Conservation (phyloP, 2,797 vertebrate genomes). For the Aldrovandia affinis region DNA sequence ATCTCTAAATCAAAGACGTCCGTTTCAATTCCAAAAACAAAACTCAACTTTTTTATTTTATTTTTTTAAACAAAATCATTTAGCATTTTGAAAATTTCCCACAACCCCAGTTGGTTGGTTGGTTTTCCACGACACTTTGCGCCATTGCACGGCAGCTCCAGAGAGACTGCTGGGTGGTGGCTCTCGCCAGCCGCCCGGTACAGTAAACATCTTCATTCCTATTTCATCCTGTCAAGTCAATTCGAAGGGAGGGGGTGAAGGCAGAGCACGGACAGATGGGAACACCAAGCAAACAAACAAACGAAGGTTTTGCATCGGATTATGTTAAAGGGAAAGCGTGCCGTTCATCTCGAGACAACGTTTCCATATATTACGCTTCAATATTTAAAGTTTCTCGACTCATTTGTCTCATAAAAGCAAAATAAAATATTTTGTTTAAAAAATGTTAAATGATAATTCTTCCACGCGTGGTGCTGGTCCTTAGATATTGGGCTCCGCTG, state of each 20-base stretch:
- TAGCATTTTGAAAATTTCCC: background rate
- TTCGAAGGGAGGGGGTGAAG: background rate
- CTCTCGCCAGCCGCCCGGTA: background rate
- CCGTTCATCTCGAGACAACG: constrained; percentile 12
- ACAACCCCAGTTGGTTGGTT: background rate
- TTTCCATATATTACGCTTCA: background rate
- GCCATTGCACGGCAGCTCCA: background rate
- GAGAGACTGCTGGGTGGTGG: background rate
- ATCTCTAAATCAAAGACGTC: background rate
- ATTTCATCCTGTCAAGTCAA: background rate
- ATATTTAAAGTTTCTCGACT: constrained; percentile 3
- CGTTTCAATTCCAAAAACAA: background rate
- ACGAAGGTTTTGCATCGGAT: constrained; percentile 7
- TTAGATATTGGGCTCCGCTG: constrained; percentile 42
- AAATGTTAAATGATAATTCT: constrained; percentile 34
- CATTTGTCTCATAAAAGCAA: constrained; percentile 2
- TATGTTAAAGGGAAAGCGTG: constrained; percentile 24
- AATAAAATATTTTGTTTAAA: constrained; percentile 15
- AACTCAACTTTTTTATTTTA: background rate
- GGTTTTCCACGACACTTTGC: background rate
- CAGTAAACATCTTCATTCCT: background rate
- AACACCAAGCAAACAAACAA: constrained; percentile 19
- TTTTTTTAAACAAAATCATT: background rate
- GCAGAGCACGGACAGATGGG: background rate
- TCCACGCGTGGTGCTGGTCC: constrained; percentile 58